Evolutionary conservation across 2,113 vertebrate species (phyloP).

Genomic region (Crotophaga sulcirostris): DNA sequence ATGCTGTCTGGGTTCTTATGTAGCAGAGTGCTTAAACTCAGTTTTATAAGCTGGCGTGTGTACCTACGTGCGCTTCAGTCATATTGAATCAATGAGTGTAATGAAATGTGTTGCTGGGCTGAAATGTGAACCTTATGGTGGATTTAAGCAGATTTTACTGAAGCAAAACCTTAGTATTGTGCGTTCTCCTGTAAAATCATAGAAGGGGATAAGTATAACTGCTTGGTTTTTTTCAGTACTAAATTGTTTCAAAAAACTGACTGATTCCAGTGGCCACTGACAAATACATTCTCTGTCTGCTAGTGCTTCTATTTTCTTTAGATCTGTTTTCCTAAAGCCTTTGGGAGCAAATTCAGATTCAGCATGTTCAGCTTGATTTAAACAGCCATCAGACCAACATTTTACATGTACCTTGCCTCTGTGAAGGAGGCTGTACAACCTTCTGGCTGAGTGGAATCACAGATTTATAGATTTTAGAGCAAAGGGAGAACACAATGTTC

Average conservation of each 20-base stretch:
- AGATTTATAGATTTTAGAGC: neutral
- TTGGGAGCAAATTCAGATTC: neutral
- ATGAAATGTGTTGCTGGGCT: neutral
- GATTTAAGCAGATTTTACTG: neutral
- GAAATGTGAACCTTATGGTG: accelerated
- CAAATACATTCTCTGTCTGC: neutral
- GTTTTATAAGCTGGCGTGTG: neutral
- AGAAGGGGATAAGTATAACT: neutral
- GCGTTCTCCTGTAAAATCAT: neutral
- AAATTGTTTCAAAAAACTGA: neutral
- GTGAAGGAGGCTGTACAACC: neutral
- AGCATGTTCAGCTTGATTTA: neutral
- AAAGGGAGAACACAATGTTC: neutral
- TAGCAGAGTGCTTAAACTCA: neutral
- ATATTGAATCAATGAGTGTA: neutral
- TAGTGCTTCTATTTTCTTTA: neutral
- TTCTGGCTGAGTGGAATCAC: neutral
- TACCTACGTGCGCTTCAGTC: neutral
- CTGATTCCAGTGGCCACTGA: neutral
- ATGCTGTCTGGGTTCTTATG: neutral
- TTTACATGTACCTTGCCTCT: neutral
- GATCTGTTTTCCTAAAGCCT: neutral
- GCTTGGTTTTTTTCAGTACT: neutral
- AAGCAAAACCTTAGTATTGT: neutral
- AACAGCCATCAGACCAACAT: neutral